Base-by-base conservation (phyloP, 2,888 invertebrate species). In the Heliconius hortense region DNA sequence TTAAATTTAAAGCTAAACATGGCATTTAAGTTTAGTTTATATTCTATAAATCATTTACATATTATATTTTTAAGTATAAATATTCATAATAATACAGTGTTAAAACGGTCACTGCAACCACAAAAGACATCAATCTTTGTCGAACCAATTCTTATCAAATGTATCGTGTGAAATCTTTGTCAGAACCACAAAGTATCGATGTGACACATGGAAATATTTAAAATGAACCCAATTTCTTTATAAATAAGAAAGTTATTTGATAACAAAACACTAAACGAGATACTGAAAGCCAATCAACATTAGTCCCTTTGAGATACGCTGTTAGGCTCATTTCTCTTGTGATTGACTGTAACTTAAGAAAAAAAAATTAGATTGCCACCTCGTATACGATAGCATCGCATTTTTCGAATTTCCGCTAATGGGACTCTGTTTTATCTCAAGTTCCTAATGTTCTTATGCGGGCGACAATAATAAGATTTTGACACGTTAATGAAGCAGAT, bases 361-460 rank as follows among this genome's bases (percentile, higher is more conserved):
- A 93, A 93, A 93, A 66, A 93, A 93, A 93, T 88, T 91, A 86
- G 91, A 93, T 92, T 92, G 89, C 91, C 93, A 91, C 93, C 91
- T 92, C 89, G 88, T 86, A 85, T 85, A 81, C 84, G 92, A 93
- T 93, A 88, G 84, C 85, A 90, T 93, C 92, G 91, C 85, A 86
- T 88, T 79, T 85, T 91, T 92, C 90, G 84, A 85, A 84, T 86
- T 84, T 84, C 87, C 84, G 83, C 91, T 93, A 94, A 94, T 93
- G 91, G 93, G 87, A 81, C 89, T 88, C 94, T 94, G 94, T 92
- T 93, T 93, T 94, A 93, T 94, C 93, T 93, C 93, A 82, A 85
- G 86, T 85, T 88, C 87, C 87, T 93, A 93, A 93, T 92, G 89
- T 91, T 85, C 89, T 92, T 91, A 92, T 92, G 92, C 92, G 92